Conservation (phyloP, 2,797 vertebrate species). For the Acipenser transmontanus region DNA sequence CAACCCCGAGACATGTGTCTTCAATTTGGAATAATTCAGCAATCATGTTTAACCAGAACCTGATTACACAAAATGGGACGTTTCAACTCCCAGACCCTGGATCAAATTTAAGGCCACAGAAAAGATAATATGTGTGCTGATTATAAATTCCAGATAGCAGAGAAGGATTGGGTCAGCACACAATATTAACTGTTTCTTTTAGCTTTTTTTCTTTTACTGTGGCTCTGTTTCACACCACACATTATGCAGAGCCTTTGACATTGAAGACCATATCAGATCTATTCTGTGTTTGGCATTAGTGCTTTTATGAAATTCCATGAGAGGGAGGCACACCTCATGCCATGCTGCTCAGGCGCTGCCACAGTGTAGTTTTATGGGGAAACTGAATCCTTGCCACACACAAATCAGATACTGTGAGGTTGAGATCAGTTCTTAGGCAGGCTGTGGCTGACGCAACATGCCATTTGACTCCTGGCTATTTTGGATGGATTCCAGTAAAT, state of each 20-base stretch:
- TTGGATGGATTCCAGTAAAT: too few relatives aligned
- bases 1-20: slow-evolving; percentile 62
- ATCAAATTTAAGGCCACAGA: slow-evolving; percentile 61
- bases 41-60: slow-evolving; percentile 74
- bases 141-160: slow-evolving; percentile 58
- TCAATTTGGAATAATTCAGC: slow-evolving; percentile 79
- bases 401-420: too few relatives aligned
- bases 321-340: too few relatives aligned
- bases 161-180: slow-evolving; percentile 36
- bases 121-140: slow-evolving; percentile 43
- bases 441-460: too few relatives aligned
- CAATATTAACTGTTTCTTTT: slow-evolving; percentile 51
- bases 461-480: too few relatives aligned
- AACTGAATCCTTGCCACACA: too few relatives aligned
- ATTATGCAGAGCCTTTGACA: not conserved
- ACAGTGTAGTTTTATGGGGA: too few relatives aligned
- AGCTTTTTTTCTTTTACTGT: not conserved
- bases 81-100: slow-evolving; percentile 70
- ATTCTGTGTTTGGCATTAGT: slow-evolving; percentile 4
- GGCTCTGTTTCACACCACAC: slow-evolving; percentile 3
- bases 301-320: slow-evolving; percentile 7
- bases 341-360: too few relatives aligned
- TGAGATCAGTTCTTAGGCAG: too few relatives aligned
- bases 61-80: slow-evolving; percentile 77
- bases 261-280: too few relatives aligned